A percentile compares a stretch with the other conserved stretches of the same genome.
phyloP scores from a whole-genome alignment of 2,888 invertebrate genomes.

The Athrips mouffetella region DNA sequence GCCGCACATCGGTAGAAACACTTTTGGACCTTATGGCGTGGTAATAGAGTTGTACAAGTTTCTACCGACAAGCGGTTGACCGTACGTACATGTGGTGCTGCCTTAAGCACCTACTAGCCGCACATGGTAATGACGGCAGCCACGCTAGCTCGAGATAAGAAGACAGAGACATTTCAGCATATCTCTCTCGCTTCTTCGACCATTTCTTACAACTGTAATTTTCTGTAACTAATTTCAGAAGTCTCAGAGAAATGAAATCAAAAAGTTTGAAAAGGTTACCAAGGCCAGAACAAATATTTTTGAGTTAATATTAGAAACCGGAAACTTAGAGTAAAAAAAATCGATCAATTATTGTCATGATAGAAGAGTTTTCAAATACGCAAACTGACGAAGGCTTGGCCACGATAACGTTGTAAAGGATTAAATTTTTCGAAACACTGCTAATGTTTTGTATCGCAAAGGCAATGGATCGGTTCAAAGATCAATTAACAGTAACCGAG shows the following conservation, averaged over 20 bases:
- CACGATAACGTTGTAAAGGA: conserved; percentile 1
- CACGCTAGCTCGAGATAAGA: conserved; percentile 40
- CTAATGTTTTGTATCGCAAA: neutral
- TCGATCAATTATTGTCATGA: too few relatives aligned
- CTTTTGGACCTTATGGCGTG: neutral
- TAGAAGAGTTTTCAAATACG: neutral
- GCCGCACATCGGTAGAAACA: too few relatives aligned
- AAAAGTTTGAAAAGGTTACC: too few relatives aligned
- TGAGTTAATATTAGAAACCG: too few relatives aligned
- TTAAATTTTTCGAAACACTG: conserved; percentile 3
- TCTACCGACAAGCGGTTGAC: neutral
- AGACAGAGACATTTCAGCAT: conserved; percentile 30
- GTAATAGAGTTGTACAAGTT: neutral
- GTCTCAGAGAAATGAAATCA: too few relatives aligned
- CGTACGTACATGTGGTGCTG: neutral
- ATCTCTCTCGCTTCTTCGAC: neutral
- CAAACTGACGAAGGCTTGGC: conserved; percentile 5
- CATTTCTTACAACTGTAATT: neutral
- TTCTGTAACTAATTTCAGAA: neutral
- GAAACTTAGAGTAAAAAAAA: too few relatives aligned
- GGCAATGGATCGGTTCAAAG: conserved; percentile 11
- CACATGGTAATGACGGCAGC: conserved; percentile 34
- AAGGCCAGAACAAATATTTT: too few relatives aligned
- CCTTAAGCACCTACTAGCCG: conserved; percentile 2
- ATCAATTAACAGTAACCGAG: conserved; percentile 7